Conservation (phyloP, 2,888 invertebrate species). For the Cylloceria caligata region DNA sequence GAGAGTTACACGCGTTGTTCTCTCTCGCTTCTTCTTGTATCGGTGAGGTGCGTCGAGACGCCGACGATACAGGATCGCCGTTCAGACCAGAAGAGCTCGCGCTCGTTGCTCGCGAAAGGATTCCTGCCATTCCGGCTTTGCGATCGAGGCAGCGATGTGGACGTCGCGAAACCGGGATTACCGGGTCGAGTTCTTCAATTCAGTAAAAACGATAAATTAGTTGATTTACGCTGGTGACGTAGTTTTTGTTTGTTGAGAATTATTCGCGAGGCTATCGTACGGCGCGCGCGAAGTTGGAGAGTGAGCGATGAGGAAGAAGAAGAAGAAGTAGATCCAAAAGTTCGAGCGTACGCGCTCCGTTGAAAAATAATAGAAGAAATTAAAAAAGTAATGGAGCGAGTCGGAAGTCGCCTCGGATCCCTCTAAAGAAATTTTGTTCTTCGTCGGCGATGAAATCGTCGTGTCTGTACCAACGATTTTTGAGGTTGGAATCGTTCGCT, state of each 20-base stretch:
- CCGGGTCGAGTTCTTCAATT: slow-evolving; percentile 74
- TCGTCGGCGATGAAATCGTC: not conserved
- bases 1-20: slow-evolving; percentile 25
- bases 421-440: slow-evolving; percentile 50
- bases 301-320: slow-evolving; percentile 7
- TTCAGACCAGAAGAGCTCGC: not conserved
- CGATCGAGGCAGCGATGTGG: slow-evolving; percentile 65
- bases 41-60: not conserved
- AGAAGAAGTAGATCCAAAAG: slow-evolving; percentile 2
- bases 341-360: slow-evolving; percentile 10
- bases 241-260: not conserved
- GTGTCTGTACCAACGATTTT: not conserved
- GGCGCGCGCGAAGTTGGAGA: slow-evolving; percentile 39
- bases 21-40: slow-evolving; percentile 28
- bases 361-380: slow-evolving; percentile 42
- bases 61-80: slow-evolving; percentile 16
- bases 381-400: slow-evolving; percentile 12
- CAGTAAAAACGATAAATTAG: slow-evolving; percentile 83
- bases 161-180: slow-evolving; percentile 54
- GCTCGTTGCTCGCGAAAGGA: slow-evolving; percentile 69
- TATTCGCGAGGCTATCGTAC: slow-evolving; percentile 1
- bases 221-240: slow-evolving; percentile 80
- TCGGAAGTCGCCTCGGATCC: too few relatives aligned
- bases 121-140: slow-evolving; percentile 81
- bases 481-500: slow-evolving; percentile 30